These are phyloP conservation scores for Tyrophagus putrescentiae DNA, from an alignment of 1,140 invertebrate genomes.

Conservation along the genomic window DNA sequence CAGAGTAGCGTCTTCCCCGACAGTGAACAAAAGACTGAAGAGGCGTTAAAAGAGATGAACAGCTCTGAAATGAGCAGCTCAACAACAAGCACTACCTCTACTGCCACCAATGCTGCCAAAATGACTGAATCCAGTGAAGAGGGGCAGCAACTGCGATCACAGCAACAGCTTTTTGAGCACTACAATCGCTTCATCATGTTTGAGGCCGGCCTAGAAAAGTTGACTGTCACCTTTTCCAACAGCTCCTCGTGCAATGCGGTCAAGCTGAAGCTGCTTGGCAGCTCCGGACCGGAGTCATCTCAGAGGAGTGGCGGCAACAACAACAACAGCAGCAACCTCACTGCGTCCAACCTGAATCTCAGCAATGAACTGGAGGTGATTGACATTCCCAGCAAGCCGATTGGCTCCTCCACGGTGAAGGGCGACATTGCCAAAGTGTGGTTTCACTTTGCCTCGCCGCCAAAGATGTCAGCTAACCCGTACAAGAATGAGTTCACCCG, in stretches of 20 bases:
- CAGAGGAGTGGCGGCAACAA: slow-evolving; percentile 29
- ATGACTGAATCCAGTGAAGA: no score
- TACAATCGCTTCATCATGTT: slow-evolving; percentile 79
- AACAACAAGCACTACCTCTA: neutral
- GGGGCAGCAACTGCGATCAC: no score
- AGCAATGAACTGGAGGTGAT: neutral
- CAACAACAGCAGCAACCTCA: slow-evolving; percentile 13
- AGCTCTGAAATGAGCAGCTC: neutral
- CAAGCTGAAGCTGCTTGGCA: slow-evolving; percentile 37
- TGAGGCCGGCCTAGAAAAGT: slow-evolving; percentile 81
- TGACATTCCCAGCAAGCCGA: slow-evolving; percentile 26
- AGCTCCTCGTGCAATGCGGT: slow-evolving; percentile 33
- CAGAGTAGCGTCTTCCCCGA: slow-evolving; percentile 17
- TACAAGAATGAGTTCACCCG: slow-evolving; percentile 86
- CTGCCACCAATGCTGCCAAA: no score
- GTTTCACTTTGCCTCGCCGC: slow-evolving; percentile 94
- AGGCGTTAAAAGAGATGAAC: neutral
- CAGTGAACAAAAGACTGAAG: neutral
- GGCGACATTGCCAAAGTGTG: slow-evolving; percentile 78
- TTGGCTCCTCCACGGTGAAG: slow-evolving; percentile 36
- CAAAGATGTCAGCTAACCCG: slow-evolving; percentile 68
- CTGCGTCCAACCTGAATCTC: neutral
- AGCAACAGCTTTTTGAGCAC: slow-evolving; percentile 2
- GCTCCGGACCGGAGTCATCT: no score
- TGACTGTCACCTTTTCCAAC: slow-evolving; percentile 59